These are phyloP conservation scores for Eupeodes corollae DNA, from an alignment of 1,140 invertebrate species.

Conservation along the genomic window DNA sequence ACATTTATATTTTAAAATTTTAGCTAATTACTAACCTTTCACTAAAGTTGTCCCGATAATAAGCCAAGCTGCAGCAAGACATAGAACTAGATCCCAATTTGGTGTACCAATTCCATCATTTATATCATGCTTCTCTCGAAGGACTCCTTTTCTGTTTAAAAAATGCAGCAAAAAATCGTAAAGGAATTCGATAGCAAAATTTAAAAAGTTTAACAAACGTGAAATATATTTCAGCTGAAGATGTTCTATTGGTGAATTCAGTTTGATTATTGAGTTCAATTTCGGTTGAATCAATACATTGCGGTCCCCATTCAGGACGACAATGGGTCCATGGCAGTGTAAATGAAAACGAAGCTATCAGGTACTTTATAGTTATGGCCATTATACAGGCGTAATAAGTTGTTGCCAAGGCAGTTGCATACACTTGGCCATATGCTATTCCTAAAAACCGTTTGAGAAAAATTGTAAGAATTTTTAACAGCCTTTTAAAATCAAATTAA, in stretches of 20 bases:
- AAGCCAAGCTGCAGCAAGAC: constrained; percentile 57
- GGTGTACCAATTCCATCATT: constrained; percentile 50
- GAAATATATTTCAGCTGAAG: constrained; percentile 40
- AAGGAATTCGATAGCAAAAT: neutral
- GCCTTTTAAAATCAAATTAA: neutral
- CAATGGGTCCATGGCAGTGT: constrained; percentile 59
- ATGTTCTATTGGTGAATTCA: constrained; percentile 10
- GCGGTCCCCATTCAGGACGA: constrained; percentile 43
- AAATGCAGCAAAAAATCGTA: neutral
- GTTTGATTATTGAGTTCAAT: neutral
- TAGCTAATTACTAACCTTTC: constrained; percentile 26
- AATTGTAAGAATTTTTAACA: constrained; percentile 1
- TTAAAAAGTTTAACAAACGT: constrained; percentile 22
- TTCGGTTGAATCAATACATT: constrained; percentile 34
- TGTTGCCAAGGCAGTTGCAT: constrained; percentile 58
- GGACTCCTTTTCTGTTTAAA: constrained; percentile 41
- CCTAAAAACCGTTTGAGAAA: constrained; percentile 36
- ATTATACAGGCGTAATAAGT: constrained; percentile 64
- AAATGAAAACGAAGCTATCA: constrained; percentile 49
- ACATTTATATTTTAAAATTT: neutral
- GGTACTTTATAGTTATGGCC: constrained; percentile 55
- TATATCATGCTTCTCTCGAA: constrained; percentile 46
- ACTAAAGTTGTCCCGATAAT: constrained; percentile 54
- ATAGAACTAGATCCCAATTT: constrained; percentile 53
- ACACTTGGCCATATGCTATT: constrained; percentile 60